Conservation (phyloP, 2,113 vertebrate genomes). For the Rhea pennata region DNA sequence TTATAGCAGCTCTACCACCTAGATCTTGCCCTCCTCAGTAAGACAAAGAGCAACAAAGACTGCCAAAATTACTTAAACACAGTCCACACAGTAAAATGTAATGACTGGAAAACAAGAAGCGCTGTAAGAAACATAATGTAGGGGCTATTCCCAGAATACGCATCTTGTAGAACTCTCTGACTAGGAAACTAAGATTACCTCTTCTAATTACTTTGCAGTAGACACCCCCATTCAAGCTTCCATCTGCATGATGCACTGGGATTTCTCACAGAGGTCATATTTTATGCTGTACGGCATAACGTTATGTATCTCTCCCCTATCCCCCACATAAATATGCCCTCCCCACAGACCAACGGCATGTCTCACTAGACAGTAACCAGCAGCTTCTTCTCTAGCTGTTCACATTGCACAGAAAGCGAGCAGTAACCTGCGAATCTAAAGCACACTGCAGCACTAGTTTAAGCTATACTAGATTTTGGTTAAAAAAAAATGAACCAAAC, state of each 20-base stretch:
- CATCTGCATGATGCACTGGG: not conserved
- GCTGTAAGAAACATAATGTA: not conserved
- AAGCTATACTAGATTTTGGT: not conserved
- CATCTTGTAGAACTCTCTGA: not conserved
- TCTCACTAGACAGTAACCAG: not conserved
- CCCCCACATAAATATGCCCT: not conserved
- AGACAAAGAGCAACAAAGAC: not conserved
- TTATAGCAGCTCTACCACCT: not conserved
- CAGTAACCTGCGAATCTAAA: accelerated
- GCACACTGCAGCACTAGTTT: accelerated
- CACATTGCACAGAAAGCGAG: accelerated
- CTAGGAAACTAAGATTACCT: not conserved
- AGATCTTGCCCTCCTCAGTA: not conserved
- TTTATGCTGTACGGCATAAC: accelerated
- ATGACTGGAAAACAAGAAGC: not conserved
- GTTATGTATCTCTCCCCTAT: not conserved
- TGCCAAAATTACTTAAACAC: not conserved
- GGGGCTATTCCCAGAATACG: not conserved
- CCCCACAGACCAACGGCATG: accelerated
- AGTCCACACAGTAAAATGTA: not conserved
- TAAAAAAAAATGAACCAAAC: not conserved
- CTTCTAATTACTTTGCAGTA: not conserved
- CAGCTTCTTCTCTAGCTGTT: not conserved
- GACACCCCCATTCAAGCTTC: not conserved
- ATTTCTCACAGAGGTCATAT: not conserved